Percentiles rank a stretch among this genome's conserved stretches.
phyloP scores from a whole-genome alignment of 2,797 vertebrate species.

The Phylloscopus collybita region DNA sequence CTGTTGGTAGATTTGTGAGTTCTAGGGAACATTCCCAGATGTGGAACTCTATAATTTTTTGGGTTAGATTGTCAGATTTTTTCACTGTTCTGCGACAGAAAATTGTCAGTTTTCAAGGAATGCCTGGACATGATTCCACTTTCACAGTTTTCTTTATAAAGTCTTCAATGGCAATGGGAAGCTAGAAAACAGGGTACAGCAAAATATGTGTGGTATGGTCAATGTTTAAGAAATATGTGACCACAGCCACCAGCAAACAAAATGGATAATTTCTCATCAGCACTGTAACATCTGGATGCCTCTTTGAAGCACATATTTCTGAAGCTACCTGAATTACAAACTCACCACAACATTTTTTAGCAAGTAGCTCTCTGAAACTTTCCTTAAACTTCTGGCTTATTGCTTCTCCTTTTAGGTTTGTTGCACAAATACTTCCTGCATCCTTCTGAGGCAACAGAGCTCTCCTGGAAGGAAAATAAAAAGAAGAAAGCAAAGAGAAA shows the following conservation, averaged over 20 bases:
- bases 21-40: not conserved
- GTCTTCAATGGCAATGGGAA: not conserved
- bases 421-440: not conserved
- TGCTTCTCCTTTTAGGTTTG: not conserved
- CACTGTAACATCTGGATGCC: not conserved
- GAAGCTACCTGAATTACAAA: not conserved
- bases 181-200: not conserved
- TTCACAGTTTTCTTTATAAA: not conserved
- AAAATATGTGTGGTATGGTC: not conserved
- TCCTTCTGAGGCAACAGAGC: not conserved
- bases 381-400: not conserved
- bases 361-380: not conserved
- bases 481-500: not conserved
- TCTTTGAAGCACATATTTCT: not conserved
- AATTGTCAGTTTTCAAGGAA: not conserved
- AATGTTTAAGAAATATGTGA: not conserved
- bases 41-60: not conserved
- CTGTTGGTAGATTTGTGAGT: not conserved
- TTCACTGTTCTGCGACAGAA: fast-evolving
- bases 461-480: not conserved
- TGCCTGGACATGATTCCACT: not conserved
- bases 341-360: not conserved
- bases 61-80: not conserved
- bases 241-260: not conserved
- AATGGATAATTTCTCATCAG: not conserved